Conservation (phyloP, 2,888 invertebrate species). For the Trisateles emortualis region DNA sequence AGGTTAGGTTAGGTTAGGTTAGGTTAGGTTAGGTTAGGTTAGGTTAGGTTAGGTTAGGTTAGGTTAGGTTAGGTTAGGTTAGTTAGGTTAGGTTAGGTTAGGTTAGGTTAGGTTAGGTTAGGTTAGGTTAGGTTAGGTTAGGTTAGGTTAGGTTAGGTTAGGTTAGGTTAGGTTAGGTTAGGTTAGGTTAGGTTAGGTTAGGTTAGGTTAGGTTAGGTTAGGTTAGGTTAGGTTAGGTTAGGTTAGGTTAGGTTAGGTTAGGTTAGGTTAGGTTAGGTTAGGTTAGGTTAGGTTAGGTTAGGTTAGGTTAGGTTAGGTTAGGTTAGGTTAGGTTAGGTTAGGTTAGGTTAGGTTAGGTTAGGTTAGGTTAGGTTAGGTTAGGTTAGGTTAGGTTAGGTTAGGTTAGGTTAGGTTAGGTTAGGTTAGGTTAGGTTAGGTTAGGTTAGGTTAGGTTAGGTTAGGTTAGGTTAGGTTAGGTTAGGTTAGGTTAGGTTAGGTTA, state of each 20-base stretch:
- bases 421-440: neutral
- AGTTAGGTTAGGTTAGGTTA: conserved; percentile 9
- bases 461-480: neutral
- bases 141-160: conserved; percentile 6
- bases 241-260: neutral
- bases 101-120: conserved; percentile 11
- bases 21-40: conserved; percentile 8
- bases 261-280: neutral
- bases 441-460: neutral
- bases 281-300: neutral
- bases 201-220: conserved; percentile 10
- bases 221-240: neutral
- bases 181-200: conserved; percentile 11
- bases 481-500: neutral
- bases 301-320: neutral
- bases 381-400: neutral
- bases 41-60: neutral
- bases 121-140: conserved; percentile 10
- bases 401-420: neutral
- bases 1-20: conserved; percentile 15
- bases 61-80: conserved; percentile 5
- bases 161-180: conserved; percentile 11
- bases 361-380: neutral
- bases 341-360: neutral
- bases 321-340: neutral